Evolutionary conservation across 2,888 invertebrate genomes (phyloP).

Genomic region (Troilus luridus): DNA sequence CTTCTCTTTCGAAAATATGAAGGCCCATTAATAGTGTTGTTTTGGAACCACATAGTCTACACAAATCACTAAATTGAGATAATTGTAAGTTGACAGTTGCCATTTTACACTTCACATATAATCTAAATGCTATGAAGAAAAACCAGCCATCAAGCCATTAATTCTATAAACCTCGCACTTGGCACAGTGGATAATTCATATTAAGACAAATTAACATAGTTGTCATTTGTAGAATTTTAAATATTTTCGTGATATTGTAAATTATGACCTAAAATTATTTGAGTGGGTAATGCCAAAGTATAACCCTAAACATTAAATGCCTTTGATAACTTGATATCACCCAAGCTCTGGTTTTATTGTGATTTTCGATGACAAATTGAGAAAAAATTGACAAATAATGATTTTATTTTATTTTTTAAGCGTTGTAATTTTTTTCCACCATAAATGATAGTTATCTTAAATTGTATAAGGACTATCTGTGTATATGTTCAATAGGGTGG

Average conservation of each 20-base stretch:
- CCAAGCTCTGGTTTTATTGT: neutral
- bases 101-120: slow-evolving; percentile 59
- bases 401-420: neutral
- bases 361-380: neutral
- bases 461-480: neutral
- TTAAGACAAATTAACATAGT: neutral
- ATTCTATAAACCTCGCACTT: slow-evolving; percentile 23
- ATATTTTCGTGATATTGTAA: slow-evolving; percentile 60
- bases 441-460: neutral
- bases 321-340: slow-evolving; percentile 13
- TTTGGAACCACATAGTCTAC: slow-evolving; percentile 70
- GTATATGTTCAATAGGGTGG: neutral
- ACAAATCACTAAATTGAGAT: slow-evolving; percentile 68
- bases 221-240: slow-evolving; percentile 39
- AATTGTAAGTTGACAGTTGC: slow-evolving; percentile 61
- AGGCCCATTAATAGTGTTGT: slow-evolving; percentile 70
- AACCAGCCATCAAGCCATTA: slow-evolving; percentile 51
- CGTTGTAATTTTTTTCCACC: neutral
- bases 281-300: slow-evolving; percentile 61
- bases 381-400: neutral
- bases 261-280: slow-evolving; percentile 61
- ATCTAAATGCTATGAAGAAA: slow-evolving; percentile 27
- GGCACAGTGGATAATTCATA: neutral
- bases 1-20: slow-evolving; percentile 71
- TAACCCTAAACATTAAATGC: slow-evolving; percentile 43